These are phyloP conservation scores for Brachyptera putata DNA, from an alignment of 2,888 invertebrate genomes.

Conservation along the genomic window DNA sequence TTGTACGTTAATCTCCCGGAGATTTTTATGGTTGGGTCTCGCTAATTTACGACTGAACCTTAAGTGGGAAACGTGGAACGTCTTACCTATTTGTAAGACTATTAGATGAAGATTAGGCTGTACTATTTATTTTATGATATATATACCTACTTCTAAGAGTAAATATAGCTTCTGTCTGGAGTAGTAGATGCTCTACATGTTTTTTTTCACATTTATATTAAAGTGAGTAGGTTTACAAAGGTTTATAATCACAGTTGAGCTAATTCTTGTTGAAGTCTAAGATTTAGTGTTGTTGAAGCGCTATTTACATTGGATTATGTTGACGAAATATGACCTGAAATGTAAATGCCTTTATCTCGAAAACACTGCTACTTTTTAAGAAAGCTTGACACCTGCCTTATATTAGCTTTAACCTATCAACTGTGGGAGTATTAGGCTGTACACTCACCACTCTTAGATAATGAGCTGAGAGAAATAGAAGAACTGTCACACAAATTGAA, in stretches of 20 bases:
- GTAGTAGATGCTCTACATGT: constrained; percentile 8
- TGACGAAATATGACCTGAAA: neutral
- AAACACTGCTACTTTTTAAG: neutral
- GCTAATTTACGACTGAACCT: constrained; percentile 14
- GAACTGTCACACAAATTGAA: too few species aligned
- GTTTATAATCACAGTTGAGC: constrained; percentile 8
- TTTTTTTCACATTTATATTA: constrained; percentile 22
- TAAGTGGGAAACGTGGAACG: constrained; percentile 6
- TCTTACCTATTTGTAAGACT: constrained; percentile 19
- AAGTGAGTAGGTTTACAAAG: constrained; percentile 2
- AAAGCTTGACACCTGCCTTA: neutral
- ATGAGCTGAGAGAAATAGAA: too few species aligned
- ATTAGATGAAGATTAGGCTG: constrained; percentile 18
- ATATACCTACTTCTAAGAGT: constrained; percentile 1
- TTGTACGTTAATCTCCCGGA: constrained; percentile 16
- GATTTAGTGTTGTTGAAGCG: constrained; percentile 15
- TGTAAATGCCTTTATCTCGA: neutral
- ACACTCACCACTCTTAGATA: too few species aligned
- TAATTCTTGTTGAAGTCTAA: constrained; percentile 6
- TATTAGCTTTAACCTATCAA: neutral
- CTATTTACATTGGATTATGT: constrained; percentile 10
- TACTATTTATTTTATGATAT: constrained; percentile 18
- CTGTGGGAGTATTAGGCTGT: too few species aligned
- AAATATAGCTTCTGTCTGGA: constrained; percentile 17
- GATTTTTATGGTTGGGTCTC: constrained; percentile 19